These are phyloP conservation scores for Zapornia atra DNA, from an alignment of 2,113 vertebrate genomes.

Conservation along the genomic window DNA sequence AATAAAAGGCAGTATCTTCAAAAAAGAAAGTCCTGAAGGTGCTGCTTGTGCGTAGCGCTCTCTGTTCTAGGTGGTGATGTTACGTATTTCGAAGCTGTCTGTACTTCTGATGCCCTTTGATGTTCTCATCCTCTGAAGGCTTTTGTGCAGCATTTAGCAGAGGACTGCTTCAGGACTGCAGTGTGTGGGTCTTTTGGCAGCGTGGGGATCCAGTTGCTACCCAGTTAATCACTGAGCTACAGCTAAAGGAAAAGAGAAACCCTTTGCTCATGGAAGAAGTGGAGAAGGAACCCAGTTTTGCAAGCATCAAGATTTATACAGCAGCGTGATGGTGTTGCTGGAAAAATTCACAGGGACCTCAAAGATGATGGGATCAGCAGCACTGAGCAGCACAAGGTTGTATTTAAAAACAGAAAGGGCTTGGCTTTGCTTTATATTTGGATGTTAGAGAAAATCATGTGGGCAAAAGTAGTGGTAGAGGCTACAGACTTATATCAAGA, in stretches of 20 bases:
- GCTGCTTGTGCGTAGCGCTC: background rate
- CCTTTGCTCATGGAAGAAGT: background rate
- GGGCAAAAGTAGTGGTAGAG: background rate
- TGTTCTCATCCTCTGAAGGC: background rate
- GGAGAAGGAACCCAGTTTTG: background rate
- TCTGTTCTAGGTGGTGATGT: background rate
- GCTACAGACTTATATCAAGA: background rate
- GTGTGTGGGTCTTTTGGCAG: accelerated
- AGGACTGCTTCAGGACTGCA: background rate
- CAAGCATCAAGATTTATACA: background rate
- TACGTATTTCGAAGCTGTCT: background rate
- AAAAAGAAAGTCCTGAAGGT: background rate
- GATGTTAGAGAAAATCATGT: background rate
- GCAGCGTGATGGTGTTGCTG: accelerated
- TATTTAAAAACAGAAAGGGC: background rate
- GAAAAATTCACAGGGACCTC: background rate
- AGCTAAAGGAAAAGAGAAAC: background rate
- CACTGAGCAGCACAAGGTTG: background rate
- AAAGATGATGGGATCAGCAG: background rate
- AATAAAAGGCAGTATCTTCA: background rate
- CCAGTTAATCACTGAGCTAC: background rate
- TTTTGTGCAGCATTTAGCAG: background rate
- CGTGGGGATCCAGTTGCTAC: background rate
- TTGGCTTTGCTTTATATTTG: background rate
- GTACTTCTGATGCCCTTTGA: background rate